These are phyloP conservation scores for Gryon sp. DNA, from an alignment of 1,140 invertebrate genomes.

Conservation along the genomic window DNA sequence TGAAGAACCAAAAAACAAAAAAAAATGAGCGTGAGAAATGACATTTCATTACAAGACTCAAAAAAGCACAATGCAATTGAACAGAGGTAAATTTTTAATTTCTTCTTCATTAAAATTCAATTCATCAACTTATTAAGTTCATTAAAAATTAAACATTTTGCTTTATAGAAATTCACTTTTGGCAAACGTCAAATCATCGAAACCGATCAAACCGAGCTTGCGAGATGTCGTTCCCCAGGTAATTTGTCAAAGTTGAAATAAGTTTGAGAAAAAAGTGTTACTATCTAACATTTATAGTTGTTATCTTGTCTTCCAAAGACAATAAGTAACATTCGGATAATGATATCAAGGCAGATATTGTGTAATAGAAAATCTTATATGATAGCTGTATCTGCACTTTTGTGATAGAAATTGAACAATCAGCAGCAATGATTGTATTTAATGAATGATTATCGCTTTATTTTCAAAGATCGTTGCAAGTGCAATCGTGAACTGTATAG, in stretches of 20 bases:
- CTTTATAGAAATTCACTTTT: slow-evolving; percentile 62
- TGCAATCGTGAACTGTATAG: slow-evolving; percentile 75
- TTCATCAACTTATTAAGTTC: too few relatives aligned
- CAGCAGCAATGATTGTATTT: too few relatives aligned
- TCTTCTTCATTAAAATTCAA: too few relatives aligned
- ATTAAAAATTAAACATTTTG: too few relatives aligned
- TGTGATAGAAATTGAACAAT: too few relatives aligned
- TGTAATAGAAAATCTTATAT: too few relatives aligned
- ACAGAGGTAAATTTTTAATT: slow-evolving; percentile 12
- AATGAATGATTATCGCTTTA: slow-evolving; percentile 13
- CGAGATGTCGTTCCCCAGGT: slow-evolving; percentile 65
- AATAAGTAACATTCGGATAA: too few relatives aligned
- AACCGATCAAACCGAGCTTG: slow-evolving; percentile 38
- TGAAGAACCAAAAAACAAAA: too few relatives aligned
- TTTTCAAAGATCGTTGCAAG: slow-evolving; percentile 74
- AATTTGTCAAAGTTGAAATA: slow-evolving; percentile 15
- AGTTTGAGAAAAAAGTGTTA: slow-evolving; percentile 12
- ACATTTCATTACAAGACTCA: not conserved
- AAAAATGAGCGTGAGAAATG: slow-evolving; percentile 24
- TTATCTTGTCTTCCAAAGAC: too few relatives aligned
- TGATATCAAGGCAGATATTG: too few relatives aligned
- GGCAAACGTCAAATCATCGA: slow-evolving; percentile 26
- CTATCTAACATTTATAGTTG: slow-evolving; percentile 15
- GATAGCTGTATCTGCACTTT: not conserved
- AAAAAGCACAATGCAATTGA: slow-evolving; percentile 40